Conservation (phyloP, 1,140 invertebrate species). For the Lethocerus indicus region DNA sequence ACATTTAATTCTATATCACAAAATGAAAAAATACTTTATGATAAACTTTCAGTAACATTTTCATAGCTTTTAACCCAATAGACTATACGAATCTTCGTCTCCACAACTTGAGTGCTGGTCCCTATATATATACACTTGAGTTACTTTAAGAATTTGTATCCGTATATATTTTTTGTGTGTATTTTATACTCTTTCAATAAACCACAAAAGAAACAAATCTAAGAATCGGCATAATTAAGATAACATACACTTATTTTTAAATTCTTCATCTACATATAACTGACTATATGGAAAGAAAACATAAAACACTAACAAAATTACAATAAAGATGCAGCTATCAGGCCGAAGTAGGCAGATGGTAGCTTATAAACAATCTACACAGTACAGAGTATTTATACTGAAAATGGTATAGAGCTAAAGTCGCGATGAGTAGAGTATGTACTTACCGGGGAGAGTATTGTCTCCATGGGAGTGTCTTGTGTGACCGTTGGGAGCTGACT, state of each 20-base stretch:
- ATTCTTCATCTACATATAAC: not conserved
- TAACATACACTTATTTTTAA: not conserved
- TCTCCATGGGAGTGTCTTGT: conserved; percentile 11
- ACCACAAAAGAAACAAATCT: not conserved
- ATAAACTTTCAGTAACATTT: conserved; percentile 7
- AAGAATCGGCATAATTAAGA: not conserved
- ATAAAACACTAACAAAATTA: conserved; percentile 2
- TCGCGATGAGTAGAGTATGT: conserved; percentile 4
- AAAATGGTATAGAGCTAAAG: conserved; percentile 4
- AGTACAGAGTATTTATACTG: not conserved
- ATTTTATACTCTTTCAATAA: no score
- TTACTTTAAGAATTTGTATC: not conserved
- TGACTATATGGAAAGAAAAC: not conserved
- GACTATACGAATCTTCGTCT: conserved; percentile 15
- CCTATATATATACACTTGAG: conserved; percentile 13
- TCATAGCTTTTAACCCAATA: conserved; percentile 15
- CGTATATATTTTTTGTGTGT: no score
- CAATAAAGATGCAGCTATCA: no score
- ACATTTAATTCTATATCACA: no score
- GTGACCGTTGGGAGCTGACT: conserved; percentile 13
- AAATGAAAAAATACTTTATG: not conserved
- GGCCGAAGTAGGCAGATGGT: not conserved
- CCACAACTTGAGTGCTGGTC: conserved; percentile 13
- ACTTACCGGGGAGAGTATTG: conserved; percentile 15
- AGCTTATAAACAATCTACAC: not conserved